Base-by-base conservation (phyloP, 2,888 invertebrate species). In the Deilephila porcellus region DNA sequence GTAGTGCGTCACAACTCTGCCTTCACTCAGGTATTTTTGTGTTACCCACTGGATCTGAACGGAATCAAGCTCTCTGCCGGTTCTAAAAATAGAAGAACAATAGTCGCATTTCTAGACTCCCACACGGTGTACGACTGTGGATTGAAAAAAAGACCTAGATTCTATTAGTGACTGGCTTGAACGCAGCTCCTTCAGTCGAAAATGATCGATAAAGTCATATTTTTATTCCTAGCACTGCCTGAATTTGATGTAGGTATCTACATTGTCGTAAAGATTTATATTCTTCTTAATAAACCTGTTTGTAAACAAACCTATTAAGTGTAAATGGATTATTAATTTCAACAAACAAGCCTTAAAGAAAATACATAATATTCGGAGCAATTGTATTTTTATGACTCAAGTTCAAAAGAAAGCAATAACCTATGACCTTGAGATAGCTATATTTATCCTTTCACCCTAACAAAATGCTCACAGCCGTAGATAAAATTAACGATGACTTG, bases 21-120 rank as follows among this genome's bases (percentile, higher is more conserved):
- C 64, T 45, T 59, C 56, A 25, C 7, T 72, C 19, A 67, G 37
- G 59, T 67, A 67, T 72, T 72, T 72, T 63, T 25, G 72, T 72
- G 37, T 67, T 64, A 59, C 34, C 20, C 63, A 56, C 59, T 72
- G 67, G 19, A 64, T 56, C 29, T 56, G 34, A 62, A 72, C 53
- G 59, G 63, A 72, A 72, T 59, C 72, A 67, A 72, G 56, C 59
- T 72, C 64, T 59, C 64, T 64, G 11, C 59, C 64, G 56, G 25
- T 34, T 72, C 64, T 67, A 72, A 67, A 72, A 45, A 72, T 72
- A 72, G 72, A 37, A 29, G 59, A 72, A 72, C 67, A 72, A 72
- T 72, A 67, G 72, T 67, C 56, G 59, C 56, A 72, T 67, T 59
- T 72, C 72, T 59, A 67, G 20, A 67, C 72, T 37, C 72, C 64